Evolutionary conservation across 2,888 invertebrate species (phyloP).

Genomic region (Hermaeophaga mercurialis): DNA sequence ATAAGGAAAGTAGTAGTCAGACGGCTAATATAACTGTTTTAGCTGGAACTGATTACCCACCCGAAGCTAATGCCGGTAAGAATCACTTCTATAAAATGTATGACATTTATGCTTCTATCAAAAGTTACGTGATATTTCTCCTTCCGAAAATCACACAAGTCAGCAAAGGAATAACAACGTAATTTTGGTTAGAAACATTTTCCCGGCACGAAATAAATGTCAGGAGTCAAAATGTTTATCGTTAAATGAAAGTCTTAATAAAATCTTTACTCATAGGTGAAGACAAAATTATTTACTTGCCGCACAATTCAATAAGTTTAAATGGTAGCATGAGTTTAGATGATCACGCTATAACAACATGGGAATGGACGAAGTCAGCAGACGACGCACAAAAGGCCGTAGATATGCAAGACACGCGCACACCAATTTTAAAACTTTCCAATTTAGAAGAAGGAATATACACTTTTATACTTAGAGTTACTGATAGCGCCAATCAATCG

Average conservation of each 20-base stretch:
- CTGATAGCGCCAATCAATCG: constrained; percentile 87
- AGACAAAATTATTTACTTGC: constrained; percentile 87
- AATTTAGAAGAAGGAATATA: constrained; percentile 94
- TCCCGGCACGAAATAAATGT: no score
- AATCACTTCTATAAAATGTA: no score
- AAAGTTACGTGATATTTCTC: no score
- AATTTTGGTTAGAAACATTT: no score
- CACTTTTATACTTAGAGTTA: constrained; percentile 90
- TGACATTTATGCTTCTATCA: no score
- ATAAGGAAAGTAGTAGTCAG: constrained; percentile 83
- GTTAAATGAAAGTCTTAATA: no score
- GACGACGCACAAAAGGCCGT: constrained; percentile 89
- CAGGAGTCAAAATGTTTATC: no score
- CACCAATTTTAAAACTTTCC: constrained; percentile 82
- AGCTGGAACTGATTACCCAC: constrained; percentile 92
- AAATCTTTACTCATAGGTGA: no score
- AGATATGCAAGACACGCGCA: constrained; percentile 94
- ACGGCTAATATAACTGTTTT: constrained; percentile 88
- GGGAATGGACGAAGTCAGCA: constrained; percentile 94
- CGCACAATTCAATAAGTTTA: constrained; percentile 82
- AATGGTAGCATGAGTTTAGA: constrained; percentile 92
- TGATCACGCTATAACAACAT: constrained; percentile 89
- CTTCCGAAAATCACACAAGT: no score
- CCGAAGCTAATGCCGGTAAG: constrained; percentile 87
- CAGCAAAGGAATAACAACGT: no score